These are phyloP conservation scores for human DNA, from an alignment of 2,113 vertebrate genomes.

Conservation along the genomic window DNA sequence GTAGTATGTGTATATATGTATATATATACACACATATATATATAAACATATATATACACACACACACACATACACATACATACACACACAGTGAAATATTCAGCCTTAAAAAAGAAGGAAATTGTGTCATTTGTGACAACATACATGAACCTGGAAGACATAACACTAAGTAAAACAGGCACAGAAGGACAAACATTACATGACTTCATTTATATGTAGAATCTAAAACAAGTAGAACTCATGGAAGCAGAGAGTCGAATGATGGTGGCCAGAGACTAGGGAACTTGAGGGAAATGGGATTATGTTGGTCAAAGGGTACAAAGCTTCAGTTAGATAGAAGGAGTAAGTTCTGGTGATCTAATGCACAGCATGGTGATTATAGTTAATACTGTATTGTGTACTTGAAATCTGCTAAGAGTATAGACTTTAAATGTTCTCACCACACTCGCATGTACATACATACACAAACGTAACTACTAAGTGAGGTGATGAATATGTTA, in stretches of 20 bases:
- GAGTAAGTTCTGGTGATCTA: neutral
- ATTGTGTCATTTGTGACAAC: neutral
- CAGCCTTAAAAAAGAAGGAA: neutral
- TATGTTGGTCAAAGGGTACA: neutral
- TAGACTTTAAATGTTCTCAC: neutral
- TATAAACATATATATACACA: fast-evolving
- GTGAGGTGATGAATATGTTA: neutral
- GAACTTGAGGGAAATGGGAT: neutral
- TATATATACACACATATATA: too few relatives aligned
- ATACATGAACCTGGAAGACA: neutral
- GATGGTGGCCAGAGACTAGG: neutral
- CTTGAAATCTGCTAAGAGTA: neutral
- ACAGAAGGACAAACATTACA: neutral
- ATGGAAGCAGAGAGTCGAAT: neutral
- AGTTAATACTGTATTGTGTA: neutral
- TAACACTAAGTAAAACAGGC: neutral
- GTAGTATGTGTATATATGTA: too few relatives aligned
- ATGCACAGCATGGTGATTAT: neutral
- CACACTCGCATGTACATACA: neutral
- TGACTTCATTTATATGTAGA: neutral
- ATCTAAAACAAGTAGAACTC: neutral
- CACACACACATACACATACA: neutral
- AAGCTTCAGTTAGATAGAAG: neutral
- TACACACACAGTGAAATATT: neutral
- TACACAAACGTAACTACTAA: neutral